phyloP scores from a whole-genome alignment of 2,797 vertebrate species.

The Diceros bicornis region DNA sequence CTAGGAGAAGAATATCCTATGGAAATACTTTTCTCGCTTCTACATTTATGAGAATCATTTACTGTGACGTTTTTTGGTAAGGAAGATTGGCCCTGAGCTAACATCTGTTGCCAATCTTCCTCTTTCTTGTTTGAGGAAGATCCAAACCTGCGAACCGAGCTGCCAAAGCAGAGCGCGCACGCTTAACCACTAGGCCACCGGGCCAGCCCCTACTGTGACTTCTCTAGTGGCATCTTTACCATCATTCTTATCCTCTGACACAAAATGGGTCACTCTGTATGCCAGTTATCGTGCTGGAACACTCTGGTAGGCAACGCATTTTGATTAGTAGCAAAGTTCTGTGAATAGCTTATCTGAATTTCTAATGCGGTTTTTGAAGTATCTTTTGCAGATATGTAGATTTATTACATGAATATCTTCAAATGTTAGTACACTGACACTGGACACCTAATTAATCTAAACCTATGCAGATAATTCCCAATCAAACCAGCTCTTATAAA shows the following conservation, averaged over 20 bases:
- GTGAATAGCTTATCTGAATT: background rate
- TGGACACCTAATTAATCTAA: background rate
- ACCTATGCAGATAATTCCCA: background rate
- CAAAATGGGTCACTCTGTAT: background rate
- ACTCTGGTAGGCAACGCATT: background rate
- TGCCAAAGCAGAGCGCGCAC: no score
- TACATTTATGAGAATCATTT: background rate
- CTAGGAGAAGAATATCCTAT: background rate
- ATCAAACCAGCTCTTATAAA: background rate
- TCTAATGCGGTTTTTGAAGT: background rate
- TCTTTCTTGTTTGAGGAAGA: no score
- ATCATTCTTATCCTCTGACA: background rate
- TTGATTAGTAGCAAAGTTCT: background rate
- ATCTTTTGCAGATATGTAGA: background rate
- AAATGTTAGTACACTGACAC: background rate
- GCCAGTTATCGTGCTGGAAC: background rate
- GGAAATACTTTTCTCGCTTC: background rate
- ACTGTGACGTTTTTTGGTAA: background rate
- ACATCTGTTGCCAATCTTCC: no score
- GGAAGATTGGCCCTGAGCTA: no score
- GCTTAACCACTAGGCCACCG: no score
- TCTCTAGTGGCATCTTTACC: background rate
- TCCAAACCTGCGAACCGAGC: no score
- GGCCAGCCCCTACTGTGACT: background rate
- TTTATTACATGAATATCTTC: background rate